Percentiles rank a stretch among this genome's conserved stretches.
phyloP scores from a whole-genome alignment of 2,113 vertebrate genomes.

The Isichthys henryi region DNA sequence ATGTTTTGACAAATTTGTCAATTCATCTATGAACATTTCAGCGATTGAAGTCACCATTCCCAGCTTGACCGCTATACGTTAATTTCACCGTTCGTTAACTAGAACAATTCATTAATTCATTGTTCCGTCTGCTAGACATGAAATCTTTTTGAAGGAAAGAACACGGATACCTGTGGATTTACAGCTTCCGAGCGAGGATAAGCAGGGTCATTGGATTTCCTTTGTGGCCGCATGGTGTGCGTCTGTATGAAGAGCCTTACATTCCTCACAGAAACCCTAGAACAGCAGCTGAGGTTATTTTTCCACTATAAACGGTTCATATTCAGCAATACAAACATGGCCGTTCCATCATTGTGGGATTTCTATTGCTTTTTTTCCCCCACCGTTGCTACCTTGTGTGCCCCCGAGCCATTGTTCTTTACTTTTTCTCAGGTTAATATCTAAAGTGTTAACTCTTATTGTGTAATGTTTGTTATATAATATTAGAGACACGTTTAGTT shows the following conservation, averaged over 20 bases:
- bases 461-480: not conserved
- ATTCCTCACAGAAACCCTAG: not conserved
- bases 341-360: not conserved
- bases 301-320: not conserved
- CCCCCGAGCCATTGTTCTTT: not conserved
- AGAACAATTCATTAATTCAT: constrained; percentile 7
- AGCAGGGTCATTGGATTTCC: not conserved
- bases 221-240: no score
- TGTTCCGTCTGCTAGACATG: constrained; percentile 27
- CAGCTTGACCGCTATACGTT: not conserved
- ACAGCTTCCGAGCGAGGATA: not conserved
- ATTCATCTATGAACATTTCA: constrained; percentile 17
- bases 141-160: not conserved
- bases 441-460: not conserved
- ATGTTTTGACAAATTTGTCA: constrained; percentile 12
- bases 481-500: not conserved
- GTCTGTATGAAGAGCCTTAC: not conserved
- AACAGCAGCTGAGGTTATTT: not conserved
- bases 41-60: not conserved
- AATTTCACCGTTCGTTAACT: constrained; percentile 22
- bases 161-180: not conserved
- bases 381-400: no score
- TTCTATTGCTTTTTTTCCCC: not conserved
- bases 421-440: not conserved
- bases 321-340: not conserved